Evolutionary conservation across 2,797 vertebrate species (phyloP), one percentile per base, ranked within the genome.

Genomic region (Triplophysa bombifrons): DNA sequence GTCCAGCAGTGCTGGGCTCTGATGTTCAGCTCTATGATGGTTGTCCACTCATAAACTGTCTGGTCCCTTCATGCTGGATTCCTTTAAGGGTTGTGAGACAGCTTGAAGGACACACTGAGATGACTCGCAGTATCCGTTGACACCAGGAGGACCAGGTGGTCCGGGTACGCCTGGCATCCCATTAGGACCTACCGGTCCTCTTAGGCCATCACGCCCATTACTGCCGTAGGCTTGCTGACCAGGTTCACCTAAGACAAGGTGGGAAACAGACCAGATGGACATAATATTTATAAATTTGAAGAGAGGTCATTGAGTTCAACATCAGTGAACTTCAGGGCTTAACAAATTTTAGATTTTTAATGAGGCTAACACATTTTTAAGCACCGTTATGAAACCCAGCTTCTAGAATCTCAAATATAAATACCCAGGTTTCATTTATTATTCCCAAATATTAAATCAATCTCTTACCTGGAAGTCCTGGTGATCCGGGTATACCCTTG

Each of bases 151-250:
- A 0, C 97, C 97, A 0, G 97, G 95, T 25, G 94, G 93, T 0
- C 97, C 97, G 0, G 97, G 97, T 6, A 96, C 89, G 0, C 97
- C 97, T 3, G 92, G 88, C 22, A 93, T 88, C 14, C 97, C 97
- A 0, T 92, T 87, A 66, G 81, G 80, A 0, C 97, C 97, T 0
- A 93, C 93, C 2, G 92, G 94, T 0, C 97, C 97, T 87, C 89
- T 90, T 16, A 90, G 85, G 0, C 97, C 97, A 0, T 98, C 97
- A 0, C 90, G 94, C 4, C 97, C 97, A 0, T 96, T 91, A 0
- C 80, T 93, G 34, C 97, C 97, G 0, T 96, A 99, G 61, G 95
- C 95, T 14, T 95, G 81, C 81, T 93, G 93, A 19, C 97, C 97
- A 0, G 94, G 93, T 1, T 96, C 92, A 85, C 97, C 97, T 99